Base-by-base conservation (phyloP, 2,797 vertebrate genomes). In the Petrocephalus sullivani region DNA sequence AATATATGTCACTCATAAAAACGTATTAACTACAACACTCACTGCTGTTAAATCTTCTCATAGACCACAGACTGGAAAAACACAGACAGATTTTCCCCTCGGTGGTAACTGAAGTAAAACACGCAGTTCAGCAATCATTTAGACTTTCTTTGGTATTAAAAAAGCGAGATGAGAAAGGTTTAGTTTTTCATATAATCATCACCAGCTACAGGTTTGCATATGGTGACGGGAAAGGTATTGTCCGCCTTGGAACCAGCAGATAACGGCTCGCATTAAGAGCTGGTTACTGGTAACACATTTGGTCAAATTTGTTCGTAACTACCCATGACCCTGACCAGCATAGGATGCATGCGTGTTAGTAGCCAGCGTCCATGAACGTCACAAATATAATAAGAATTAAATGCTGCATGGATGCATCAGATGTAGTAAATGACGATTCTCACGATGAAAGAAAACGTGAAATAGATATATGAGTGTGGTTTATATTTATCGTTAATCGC, bases 41-140 rank as follows among this genome's bases (percentile, higher is more conserved):
- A 83, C 53, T 51, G 81, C 53, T 83, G 46, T 83, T 19, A 83
- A 83, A 81, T 81, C 75, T 81, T 81, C 41, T 81, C 46, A 83
- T 53, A 83, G 46, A 83, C 53, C 46, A 51, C 41, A 83, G 81
- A n/a, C 81, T 83, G 23, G 41, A 21, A 83, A 83, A 53, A 83
- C 19, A 83, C 81, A 83, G 41, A 51, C 19, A 83, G 87, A 71
- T 75, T 71, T 54, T 75, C 23, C 64, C 21, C 60, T 87, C 61
- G 71, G 49, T 75, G 21, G 6, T 75, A 78, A 54, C 64, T 86
- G 16, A 75, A 33, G 33, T 23, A 41, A 64, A 84, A 85, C 23
- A 23, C 33, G 58, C 28, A 75, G 4, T 4, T 33, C 46, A 53
- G 87, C 64, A 56, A 64, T 58, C 71, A 78, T 78, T 78, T 78